phyloP scores from a whole-genome alignment of 1,140 invertebrate genomes.

The Drosophila biarmipes region DNA sequence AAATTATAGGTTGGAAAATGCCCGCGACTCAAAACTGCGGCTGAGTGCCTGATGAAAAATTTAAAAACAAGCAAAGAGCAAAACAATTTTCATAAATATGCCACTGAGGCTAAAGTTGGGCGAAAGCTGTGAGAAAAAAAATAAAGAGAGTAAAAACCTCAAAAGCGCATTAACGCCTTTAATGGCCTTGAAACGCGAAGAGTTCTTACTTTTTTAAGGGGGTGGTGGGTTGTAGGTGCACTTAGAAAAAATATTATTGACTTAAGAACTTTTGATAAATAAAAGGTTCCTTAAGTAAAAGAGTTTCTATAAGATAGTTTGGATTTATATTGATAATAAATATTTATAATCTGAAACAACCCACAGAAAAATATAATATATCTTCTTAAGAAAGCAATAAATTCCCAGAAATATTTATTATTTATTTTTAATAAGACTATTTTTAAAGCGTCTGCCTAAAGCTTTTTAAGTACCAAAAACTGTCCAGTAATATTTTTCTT shows the following conservation, averaged over 20 bases:
- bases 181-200: constrained; percentile 52
- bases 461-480: too few species aligned
- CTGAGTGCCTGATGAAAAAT: constrained; percentile 72
- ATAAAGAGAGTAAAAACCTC: constrained; percentile 36
- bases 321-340: too few species aligned
- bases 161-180: constrained; percentile 59
- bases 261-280: too few species aligned
- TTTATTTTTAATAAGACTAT: too few species aligned
- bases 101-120: constrained; percentile 46
- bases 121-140: constrained; percentile 22
- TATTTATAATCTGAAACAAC: too few species aligned
- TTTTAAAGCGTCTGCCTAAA: too few species aligned
- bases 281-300: too few species aligned
- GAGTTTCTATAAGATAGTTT: too few species aligned
- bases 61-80: constrained; percentile 58
- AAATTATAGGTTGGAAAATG: constrained; percentile 47
- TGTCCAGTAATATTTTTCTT: too few species aligned
- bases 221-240: constrained; percentile 6
- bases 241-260: not conserved
- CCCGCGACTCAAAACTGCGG: constrained; percentile 14
- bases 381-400: too few species aligned
- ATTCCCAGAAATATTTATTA: too few species aligned
- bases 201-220: constrained; percentile 27
- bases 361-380: too few species aligned
- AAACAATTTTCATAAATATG: constrained; percentile 77